Evolutionary conservation across 2,888 invertebrate species (phyloP).

Genomic region (Linyphia triangularis): DNA sequence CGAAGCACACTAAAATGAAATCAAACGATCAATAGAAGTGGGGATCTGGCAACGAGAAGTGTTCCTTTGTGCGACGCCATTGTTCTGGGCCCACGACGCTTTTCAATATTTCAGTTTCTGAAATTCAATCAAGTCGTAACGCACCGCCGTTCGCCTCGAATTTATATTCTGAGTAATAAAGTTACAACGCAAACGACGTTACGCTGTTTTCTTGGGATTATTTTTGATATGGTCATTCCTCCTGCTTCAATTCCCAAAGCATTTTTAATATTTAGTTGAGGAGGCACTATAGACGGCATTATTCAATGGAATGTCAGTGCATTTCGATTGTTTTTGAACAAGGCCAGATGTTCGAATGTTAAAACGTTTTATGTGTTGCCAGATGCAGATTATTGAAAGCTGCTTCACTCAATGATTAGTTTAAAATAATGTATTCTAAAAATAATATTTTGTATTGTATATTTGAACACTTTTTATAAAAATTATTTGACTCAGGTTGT

Average conservation of each 20-base stretch:
- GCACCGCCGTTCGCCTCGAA: conserved; percentile 62
- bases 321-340: conserved; percentile 44
- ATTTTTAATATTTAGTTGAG: conserved; percentile 70
- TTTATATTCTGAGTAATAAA: conserved; percentile 75
- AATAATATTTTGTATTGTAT: background rate
- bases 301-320: conserved; percentile 52
- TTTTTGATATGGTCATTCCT: conserved; percentile 73
- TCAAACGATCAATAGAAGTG: conserved; percentile 74
- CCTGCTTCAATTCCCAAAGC: conserved; percentile 48
- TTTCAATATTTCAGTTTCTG: conserved; percentile 74
- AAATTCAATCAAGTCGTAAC: conserved; percentile 72
- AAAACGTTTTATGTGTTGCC: conserved; percentile 35
- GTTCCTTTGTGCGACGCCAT: conserved; percentile 74
- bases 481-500: too few relatives aligned
- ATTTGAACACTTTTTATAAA: background rate
- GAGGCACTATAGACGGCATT: conserved; percentile 55
- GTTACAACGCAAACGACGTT: conserved; percentile 72
- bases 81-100: conserved; percentile 74
- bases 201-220: conserved; percentile 72
- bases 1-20: conserved; percentile 68
- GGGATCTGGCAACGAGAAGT: conserved; percentile 74
- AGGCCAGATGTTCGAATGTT: conserved; percentile 15
- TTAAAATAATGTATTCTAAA: too few relatives aligned
- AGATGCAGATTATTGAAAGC: background rate
- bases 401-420: background rate